phyloP scores from a whole-genome alignment of 1,140 invertebrate genomes.

The Sinonovacula constricta region DNA sequence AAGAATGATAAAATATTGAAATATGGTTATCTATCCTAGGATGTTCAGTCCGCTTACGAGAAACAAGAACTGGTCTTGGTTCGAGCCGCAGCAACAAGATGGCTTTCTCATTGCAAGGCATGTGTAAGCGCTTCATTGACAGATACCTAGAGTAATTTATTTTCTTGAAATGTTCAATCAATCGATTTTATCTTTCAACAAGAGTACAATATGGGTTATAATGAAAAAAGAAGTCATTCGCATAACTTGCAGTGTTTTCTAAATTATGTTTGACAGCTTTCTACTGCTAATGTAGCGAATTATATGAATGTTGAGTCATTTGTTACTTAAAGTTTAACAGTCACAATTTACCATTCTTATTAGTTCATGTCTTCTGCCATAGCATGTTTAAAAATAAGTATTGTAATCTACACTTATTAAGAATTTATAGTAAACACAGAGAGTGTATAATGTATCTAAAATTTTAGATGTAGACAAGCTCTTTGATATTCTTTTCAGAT shows the following conservation, averaged over 20 bases:
- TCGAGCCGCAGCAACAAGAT: constrained; percentile 25
- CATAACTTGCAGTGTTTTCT: background rate
- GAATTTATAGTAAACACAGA: background rate
- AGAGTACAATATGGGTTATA: background rate
- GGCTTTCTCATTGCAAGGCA: constrained; percentile 23
- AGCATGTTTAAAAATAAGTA: background rate
- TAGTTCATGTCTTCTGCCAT: background rate
- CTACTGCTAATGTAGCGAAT: background rate
- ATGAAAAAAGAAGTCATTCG: background rate
- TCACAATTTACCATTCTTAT: background rate
- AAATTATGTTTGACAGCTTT: background rate
- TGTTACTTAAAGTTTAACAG: background rate
- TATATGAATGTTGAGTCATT: background rate
- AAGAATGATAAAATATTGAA: background rate
- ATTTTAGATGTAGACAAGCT: background rate
- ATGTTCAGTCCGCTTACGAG: constrained; percentile 13
- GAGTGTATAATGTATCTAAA: background rate
- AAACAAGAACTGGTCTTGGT: constrained; percentile 2
- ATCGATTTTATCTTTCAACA: background rate
- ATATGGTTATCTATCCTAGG: background rate
- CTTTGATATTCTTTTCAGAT: constrained; percentile 1
- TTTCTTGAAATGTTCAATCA: no score
- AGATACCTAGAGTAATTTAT: constrained; percentile 15
- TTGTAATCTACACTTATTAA: background rate
- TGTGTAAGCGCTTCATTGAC: constrained; percentile 22